Conservation (phyloP, 2,113 vertebrate genomes). For the Agapornis roseicollis region DNA sequence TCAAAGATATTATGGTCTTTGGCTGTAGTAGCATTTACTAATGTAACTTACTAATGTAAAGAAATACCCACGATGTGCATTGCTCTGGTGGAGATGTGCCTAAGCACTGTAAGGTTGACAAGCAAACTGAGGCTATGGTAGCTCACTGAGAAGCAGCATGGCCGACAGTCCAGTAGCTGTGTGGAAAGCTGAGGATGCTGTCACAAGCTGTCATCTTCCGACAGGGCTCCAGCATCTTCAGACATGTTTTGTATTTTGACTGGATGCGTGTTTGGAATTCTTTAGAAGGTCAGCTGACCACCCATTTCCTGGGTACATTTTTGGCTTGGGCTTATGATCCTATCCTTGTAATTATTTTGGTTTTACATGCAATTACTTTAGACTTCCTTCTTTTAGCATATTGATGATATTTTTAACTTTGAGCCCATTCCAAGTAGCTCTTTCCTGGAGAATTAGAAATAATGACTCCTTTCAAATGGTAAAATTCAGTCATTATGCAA, state of each 20-base stretch:
- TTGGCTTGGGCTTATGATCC: neutral
- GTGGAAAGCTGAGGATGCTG: neutral
- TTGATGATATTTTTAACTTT: neutral
- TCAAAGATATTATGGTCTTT: neutral
- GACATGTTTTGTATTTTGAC: neutral
- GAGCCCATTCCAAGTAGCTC: neutral
- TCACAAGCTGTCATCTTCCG: neutral
- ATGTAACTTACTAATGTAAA: neutral
- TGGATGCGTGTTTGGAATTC: slow-evolving; percentile 28
- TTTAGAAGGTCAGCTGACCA: neutral
- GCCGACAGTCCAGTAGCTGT: neutral
- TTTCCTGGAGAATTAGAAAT: neutral
- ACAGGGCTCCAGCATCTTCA: neutral
- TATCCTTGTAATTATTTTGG: slow-evolving; percentile 25
- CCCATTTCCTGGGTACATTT: neutral
- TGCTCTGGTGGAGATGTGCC: neutral
- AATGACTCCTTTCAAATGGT: neutral
- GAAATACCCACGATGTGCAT: neutral
- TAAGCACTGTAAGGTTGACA: neutral
- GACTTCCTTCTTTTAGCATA: neutral
- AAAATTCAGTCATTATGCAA: neutral
- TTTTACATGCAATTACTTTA: neutral
- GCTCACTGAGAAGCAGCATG: rapidly evolving
- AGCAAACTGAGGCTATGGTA: rapidly evolving
- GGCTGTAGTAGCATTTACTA: neutral